Base-by-base conservation (phyloP, 1,140 invertebrate species). In the Lanistes nyassanus region DNA sequence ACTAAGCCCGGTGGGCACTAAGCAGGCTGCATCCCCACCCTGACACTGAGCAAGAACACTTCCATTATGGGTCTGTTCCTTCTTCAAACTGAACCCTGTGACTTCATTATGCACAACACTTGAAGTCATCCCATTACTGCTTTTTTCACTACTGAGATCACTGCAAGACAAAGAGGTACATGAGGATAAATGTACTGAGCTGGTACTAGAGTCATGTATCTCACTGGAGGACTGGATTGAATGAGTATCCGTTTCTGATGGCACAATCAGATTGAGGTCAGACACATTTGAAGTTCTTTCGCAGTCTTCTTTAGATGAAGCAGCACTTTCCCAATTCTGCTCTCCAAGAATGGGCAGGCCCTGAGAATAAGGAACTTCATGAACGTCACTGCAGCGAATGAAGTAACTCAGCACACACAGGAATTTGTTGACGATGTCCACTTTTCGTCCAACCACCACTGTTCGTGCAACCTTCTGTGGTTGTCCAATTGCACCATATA, bases 401-500 rank as follows among this genome's bases (percentile, higher is more conserved):
- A 97, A 96, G 84, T 97, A 97, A 0, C 94, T 94, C 4, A 97
- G 87, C 23, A 91, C 79, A 69, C 86, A 87, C n/a, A 91, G 78
- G 55, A 91, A 83, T 65, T 94, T 91, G 29, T 91, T 90, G 23
- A 91, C 88, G 77, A 94, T 91, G 53, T 93, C 92, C 29, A 80
- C 81, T 53, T 92, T 90, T 77, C 92, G 90, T 9, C 95, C 95
- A 34, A 92, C 92, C 60, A 97, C 91, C 53, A 97, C 92, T 21
- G 95, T 97, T 74, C 93, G 92, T 0, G 94, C 92, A 31, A 94
- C 88, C 87, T 93, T 93, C 0, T 92, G 89, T 4, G 95, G 95
- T 84, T 92, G 92, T 2, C 95, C 95, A 34, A 96, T 91, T 70
- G 93, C 93, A 23, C 95, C 96, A 84, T 94, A 95, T 13, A 97